Percentiles rank a stretch among this genome's conserved stretches.
Evolutionary conservation across 2,797 vertebrate genomes (phyloP).

Genomic region (Sebastes hopkinsi): DNA sequence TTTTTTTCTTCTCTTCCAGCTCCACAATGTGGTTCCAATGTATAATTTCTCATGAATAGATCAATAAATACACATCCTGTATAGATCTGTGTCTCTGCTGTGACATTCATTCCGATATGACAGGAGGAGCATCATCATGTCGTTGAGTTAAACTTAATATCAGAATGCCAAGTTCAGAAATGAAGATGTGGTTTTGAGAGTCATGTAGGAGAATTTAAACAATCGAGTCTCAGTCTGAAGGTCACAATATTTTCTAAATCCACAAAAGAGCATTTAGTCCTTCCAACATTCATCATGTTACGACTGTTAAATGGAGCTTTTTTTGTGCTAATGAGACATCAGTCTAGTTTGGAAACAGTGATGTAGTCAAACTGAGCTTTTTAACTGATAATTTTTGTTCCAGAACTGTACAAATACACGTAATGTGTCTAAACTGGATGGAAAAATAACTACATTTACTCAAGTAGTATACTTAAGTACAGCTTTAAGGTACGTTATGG

Average conservation of each 20-base stretch:
- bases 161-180: neutral
- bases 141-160: neutral
- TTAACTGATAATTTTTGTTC: too few relatives aligned
- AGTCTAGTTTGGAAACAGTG: too few relatives aligned
- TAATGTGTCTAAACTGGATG: too few relatives aligned
- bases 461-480: neutral
- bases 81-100: neutral
- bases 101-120: neutral
- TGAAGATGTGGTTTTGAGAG: neutral
- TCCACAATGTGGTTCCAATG: conserved; percentile 44
- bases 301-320: too few relatives aligned
- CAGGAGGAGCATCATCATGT: neutral
- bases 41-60: conserved; percentile 56
- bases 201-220: neutral
- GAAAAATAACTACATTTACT: neutral
- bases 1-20: conserved; percentile 26
- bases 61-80: conserved; percentile 64
- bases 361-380: fast-evolving
- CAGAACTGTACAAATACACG: too few relatives aligned
- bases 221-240: neutral
- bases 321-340: neutral
- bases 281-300: neutral
- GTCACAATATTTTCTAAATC: neutral
- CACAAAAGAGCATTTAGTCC: neutral
- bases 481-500: too few relatives aligned